Percentiles rank a stretch among this genome's conserved stretches.
Evolutionary conservation across 2,797 vertebrate genomes (phyloP).

Genomic region (Toxotes lorentzi): DNA sequence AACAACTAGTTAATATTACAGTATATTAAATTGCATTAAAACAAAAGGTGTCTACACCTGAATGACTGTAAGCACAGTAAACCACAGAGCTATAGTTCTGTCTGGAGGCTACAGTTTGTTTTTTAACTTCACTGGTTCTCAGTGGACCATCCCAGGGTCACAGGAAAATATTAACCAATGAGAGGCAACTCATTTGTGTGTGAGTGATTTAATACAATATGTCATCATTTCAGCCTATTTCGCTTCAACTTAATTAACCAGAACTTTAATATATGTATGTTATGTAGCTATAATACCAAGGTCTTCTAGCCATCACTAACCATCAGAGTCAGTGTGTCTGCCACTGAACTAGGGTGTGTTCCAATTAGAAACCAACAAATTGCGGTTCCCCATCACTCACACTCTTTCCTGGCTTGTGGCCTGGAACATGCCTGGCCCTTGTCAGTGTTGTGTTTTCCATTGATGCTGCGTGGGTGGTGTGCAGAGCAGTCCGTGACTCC

Average conservation of each 20-base stretch:
- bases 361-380: slow-evolving; percentile 1
- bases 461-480: not conserved
- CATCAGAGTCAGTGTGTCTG: not conserved
- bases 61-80: not conserved
- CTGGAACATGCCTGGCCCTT: slow-evolving; percentile 43
- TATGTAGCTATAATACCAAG: not conserved
- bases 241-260: not conserved
- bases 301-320: not conserved
- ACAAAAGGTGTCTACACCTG: not conserved
- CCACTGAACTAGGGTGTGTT: not conserved
- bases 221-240: not conserved
- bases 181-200: not conserved
- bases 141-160: not conserved
- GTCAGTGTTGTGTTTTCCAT: slow-evolving; percentile 8
- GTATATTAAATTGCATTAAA: not conserved
- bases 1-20: not conserved
- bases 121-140: not conserved
- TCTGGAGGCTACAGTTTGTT: slow-evolving; percentile 30
- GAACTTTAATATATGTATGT: not conserved
- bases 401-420: slow-evolving; percentile 64
- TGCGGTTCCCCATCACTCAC: slow-evolving; percentile 11
- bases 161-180: not conserved
- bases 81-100: slow-evolving; percentile 38
- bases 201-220: not conserved
- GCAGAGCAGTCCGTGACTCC: slow-evolving; percentile 4